Conservation (phyloP, 2,797 vertebrate species). For the Hydrolagus colliei region DNA sequence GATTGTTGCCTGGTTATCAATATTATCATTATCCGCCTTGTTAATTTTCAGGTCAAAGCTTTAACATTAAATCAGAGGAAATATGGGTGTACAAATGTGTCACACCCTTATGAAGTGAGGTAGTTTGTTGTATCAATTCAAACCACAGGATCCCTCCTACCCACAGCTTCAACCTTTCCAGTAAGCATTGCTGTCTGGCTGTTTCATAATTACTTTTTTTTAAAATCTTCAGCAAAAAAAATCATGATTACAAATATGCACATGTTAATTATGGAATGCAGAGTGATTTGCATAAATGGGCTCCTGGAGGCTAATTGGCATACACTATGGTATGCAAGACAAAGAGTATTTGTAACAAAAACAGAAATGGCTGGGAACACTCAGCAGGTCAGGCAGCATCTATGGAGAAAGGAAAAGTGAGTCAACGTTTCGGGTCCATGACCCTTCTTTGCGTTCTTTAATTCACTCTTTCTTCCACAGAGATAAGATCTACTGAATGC, state of each 20-base stretch:
- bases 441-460: background rate
- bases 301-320: background rate
- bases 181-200: too few species aligned
- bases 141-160: background rate
- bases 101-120: too few species aligned
- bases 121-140: background rate
- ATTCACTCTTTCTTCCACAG: background rate
- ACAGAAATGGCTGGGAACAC: too few species aligned
- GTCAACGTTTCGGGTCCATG: too few species aligned
- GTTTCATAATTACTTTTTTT: background rate
- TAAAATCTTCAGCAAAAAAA: background rate
- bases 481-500: background rate
- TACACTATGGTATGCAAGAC: background rate
- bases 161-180: background rate
- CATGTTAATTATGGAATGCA: background rate
- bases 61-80: too few species aligned
- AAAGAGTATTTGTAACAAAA: too few species aligned
- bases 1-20: too few species aligned
- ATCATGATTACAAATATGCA: background rate
- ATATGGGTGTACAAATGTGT: background rate
- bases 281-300: background rate
- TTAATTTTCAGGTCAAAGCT: background rate
- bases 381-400: too few species aligned
- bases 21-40: too few species aligned
- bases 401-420: too few species aligned